Conservation (phyloP, 2,888 invertebrate genomes). For the Neoaliturus tenellus region DNA sequence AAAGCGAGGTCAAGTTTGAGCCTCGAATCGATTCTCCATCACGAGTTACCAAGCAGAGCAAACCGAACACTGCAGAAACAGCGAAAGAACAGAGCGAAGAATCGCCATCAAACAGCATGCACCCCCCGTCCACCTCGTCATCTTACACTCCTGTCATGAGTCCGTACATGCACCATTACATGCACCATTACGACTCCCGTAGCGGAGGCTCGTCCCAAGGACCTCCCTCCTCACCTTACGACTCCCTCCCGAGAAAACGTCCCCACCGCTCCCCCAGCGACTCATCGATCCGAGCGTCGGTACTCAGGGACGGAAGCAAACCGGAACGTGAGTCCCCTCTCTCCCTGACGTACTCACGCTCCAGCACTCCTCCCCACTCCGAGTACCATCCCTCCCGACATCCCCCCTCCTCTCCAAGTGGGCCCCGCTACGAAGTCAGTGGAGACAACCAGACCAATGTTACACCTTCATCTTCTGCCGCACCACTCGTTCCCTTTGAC, state of each 20-base stretch:
- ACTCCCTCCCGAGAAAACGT: conserved; percentile 75
- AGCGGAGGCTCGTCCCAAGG: conserved; percentile 47
- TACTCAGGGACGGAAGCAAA: conserved; percentile 78
- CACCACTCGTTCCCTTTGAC: conserved; percentile 73
- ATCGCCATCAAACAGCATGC: conserved; percentile 62
- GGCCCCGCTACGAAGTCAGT: conserved; percentile 64
- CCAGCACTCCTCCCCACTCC: conserved; percentile 71
- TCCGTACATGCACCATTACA: conserved; percentile 73
- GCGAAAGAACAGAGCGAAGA: conserved; percentile 53
- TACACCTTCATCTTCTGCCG: conserved; percentile 73
- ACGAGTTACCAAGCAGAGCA: conserved; percentile 59
- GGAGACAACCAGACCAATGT: conserved; percentile 60
- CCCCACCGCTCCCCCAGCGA: conserved; percentile 76
- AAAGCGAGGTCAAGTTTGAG: conserved; percentile 71
- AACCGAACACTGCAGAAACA: conserved; percentile 27
- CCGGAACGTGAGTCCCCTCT: conserved; percentile 67
- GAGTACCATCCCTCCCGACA: conserved; percentile 75
- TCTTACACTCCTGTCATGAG: conserved; percentile 74
- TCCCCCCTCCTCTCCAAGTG: conserved; percentile 72
- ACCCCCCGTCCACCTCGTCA: conserved; percentile 71
- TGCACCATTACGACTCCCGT: conserved; percentile 39
- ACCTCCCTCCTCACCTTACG: conserved; percentile 72
- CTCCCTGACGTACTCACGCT: conserved; percentile 66
- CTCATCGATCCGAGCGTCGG: conserved; percentile 80
- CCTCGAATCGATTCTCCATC: conserved; percentile 70